Conservation (phyloP, 2,888 invertebrate genomes). For the Noctua janthe region DNA sequence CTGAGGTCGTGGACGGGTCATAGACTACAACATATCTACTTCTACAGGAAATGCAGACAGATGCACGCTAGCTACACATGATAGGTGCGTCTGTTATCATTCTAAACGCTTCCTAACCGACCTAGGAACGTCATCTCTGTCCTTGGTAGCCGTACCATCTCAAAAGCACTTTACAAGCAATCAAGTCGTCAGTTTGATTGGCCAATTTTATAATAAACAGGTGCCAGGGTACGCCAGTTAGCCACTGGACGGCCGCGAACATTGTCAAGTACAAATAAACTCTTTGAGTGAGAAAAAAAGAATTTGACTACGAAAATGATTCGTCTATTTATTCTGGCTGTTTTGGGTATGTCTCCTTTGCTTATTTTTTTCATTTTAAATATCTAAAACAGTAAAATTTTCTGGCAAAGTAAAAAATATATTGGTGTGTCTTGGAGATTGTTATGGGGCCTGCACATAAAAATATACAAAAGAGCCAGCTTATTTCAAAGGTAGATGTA, state of each 20-base stretch:
- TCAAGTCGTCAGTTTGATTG: slow-evolving; percentile 78
- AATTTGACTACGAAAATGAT: slow-evolving; percentile 53
- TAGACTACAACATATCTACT: neutral
- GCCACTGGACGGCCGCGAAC: slow-evolving; percentile 60
- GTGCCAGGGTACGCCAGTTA: slow-evolving; percentile 69
- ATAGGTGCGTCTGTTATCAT: slow-evolving; percentile 16
- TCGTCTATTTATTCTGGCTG: slow-evolving; percentile 63
- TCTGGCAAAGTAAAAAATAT: too few relatives aligned
- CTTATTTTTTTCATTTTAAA: slow-evolving; percentile 3
- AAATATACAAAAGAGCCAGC: neutral
- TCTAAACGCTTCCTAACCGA: slow-evolving; percentile 56
- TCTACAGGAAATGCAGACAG: slow-evolving; percentile 33
- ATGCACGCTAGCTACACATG: slow-evolving; percentile 32
- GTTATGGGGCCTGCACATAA: neutral
- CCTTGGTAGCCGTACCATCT: slow-evolving; percentile 84
- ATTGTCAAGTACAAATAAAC: slow-evolving; percentile 60
- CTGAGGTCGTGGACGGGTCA: neutral
- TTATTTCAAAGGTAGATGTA: too few relatives aligned
- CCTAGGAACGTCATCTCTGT: slow-evolving; percentile 71
- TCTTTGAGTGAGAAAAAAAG: slow-evolving; percentile 58
- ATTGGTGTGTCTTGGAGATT: neutral
- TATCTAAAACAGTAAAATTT: neutral
- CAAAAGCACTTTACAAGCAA: slow-evolving; percentile 79
- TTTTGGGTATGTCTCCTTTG: slow-evolving; percentile 62
- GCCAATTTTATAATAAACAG: slow-evolving; percentile 86